Base-by-base conservation (phyloP, 2,797 vertebrate species). In the Onychomys arenicola region DNA sequence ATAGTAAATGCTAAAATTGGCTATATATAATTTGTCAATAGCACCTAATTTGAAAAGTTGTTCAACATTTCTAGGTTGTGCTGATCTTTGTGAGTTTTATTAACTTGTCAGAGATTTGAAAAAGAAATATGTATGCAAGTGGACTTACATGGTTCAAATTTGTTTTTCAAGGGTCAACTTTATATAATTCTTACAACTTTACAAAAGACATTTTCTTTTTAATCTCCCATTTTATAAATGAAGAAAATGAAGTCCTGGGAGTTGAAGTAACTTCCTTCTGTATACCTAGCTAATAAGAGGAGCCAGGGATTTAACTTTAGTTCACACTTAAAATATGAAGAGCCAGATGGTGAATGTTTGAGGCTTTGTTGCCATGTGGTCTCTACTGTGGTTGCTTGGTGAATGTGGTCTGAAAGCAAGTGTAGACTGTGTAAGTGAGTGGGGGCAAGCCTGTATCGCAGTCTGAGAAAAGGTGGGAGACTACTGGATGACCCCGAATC, bases 141-240 rank as follows among this genome's bases (percentile, higher is more conserved):
- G 7, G 10, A 59, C 6, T 43, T 88, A 37, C 10, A 40, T 61
- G 78, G 63, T 37, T 61, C 71, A 92, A 77, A 67, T 46, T 52
- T 16, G 17, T 61, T 49, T n/a, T 73, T 80, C 21, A 77, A 34
- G 49, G 49, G 27, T 77, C 73, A 86, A 27, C 61, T 89, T 55
- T 55, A 89, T 63, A 89, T 84, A 93, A 40, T 92, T 89, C 25
- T 91, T 37, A 49, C 27, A 93, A 34, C 1, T 59, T 91, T 89
- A 63, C 27, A 67, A 80, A 43, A 85, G n/a, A 93, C 23, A 43
- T 52, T 85, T 88, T 73, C 37, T 40, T 93, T 46, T 88, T 7
- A 46, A 87, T 29, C 10, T n/a, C 29, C 13, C 43, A 40, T 84
- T 92, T 92, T 80, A 49, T 73, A 76, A 95, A 69, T 84, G 77